Percentiles rank a stretch among this genome's conserved stretches.
Evolutionary conservation across 2,113 vertebrate species (phyloP).

Genomic region (Plotosus lineatus): DNA sequence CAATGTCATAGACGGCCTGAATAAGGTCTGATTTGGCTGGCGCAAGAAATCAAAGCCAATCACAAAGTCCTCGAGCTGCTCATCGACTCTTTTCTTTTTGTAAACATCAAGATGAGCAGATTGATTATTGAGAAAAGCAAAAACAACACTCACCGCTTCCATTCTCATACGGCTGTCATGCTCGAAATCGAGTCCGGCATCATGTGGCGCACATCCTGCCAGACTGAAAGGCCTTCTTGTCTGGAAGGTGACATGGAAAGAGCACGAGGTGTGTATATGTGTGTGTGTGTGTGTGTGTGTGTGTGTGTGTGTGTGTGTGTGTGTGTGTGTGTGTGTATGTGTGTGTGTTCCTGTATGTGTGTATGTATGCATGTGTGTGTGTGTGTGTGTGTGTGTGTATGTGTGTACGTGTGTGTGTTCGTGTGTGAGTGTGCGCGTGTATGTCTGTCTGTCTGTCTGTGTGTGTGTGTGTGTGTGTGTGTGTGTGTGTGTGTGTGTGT

Average conservation of each 20-base stretch:
- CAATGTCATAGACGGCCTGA: constrained; percentile 70
- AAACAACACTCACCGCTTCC: constrained; percentile 64
- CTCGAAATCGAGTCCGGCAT: constrained; percentile 46
- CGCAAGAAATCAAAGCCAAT: constrained; percentile 80
- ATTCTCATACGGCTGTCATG: constrained; percentile 64
- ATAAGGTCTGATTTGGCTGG: constrained; percentile 71
- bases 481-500: no score
- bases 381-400: no score
- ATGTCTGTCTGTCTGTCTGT: not conserved
- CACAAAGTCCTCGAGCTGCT: constrained; percentile 68
- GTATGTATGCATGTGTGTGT: no score
- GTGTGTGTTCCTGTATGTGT: no score
- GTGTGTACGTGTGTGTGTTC: not conserved
- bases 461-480: not conserved
- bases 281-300: not conserved
- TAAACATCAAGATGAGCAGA: constrained; percentile 75
- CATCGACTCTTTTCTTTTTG: constrained; percentile 78
- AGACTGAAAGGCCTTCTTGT: constrained; percentile 6
- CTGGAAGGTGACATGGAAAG: not conserved
- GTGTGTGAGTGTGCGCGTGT: constrained; percentile 4
- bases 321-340: not conserved
- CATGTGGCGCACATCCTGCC: constrained; percentile 36
- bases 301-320: no score
- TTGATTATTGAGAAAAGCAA: constrained; percentile 75
- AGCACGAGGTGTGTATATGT: not conserved